Evolutionary conservation across 2,888 invertebrate genomes (phyloP).

Genomic region (Conops quadrifasciatus): DNA sequence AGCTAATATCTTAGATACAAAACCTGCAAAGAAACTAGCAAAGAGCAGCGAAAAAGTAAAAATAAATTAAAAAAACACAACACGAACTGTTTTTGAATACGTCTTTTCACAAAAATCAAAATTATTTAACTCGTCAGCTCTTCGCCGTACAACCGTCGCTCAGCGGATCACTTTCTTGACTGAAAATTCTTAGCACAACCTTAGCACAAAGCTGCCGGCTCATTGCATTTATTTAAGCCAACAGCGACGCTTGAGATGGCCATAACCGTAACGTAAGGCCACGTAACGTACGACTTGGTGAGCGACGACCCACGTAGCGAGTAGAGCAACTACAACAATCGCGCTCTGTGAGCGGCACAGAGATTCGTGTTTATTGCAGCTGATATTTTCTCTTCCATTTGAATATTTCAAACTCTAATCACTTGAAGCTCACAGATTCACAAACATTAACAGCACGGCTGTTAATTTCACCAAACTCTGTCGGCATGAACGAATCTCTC

Average conservation of each 20-base stretch:
- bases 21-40: background rate
- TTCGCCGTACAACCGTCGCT: slow-evolving; percentile 21
- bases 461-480: background rate
- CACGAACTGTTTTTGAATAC: background rate
- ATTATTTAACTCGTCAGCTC: too few relatives aligned
- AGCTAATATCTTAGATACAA: too few relatives aligned
- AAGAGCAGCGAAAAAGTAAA: background rate
- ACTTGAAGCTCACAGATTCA: too few relatives aligned
- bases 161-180: slow-evolving; percentile 19
- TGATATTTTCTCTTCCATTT: too few relatives aligned
- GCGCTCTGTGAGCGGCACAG: background rate
- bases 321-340: background rate
- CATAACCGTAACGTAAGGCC: background rate
- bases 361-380: background rate
- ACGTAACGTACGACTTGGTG: background rate
- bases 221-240: slow-evolving; percentile 1
- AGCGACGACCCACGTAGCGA: background rate
- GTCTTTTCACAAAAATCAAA: background rate
- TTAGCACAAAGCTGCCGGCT: slow-evolving; percentile 22
- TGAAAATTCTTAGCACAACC: slow-evolving; percentile 21
- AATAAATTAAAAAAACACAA: background rate
- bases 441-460: background rate
- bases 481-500: background rate
- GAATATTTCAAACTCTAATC: too few relatives aligned
- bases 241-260: background rate